These are phyloP conservation scores for Lepeophtheirus salmonis DNA, from an alignment of 1,140 invertebrate genomes.

Conservation along the genomic window DNA sequence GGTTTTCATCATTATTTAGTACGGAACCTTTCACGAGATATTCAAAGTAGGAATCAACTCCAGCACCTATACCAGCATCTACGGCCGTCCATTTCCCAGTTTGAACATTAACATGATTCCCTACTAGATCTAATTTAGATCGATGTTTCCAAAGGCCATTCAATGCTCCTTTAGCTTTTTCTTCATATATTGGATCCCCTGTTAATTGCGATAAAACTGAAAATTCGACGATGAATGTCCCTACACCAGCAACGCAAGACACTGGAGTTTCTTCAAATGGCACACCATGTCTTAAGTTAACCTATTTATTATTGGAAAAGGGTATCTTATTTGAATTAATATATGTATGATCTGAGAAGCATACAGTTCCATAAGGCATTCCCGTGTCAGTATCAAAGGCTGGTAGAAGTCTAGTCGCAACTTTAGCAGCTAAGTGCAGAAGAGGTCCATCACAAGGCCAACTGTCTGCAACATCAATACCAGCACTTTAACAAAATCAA, in stretches of 20 bases:
- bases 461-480: conserved; percentile 61
- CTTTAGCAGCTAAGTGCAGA: conserved; percentile 75
- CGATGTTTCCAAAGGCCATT: conserved; percentile 62
- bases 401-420: conserved; percentile 66
- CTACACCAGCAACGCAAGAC: conserved; percentile 92
- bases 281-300: conserved; percentile 75
- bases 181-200: conserved; percentile 40
- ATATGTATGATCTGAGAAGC: neutral
- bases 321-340: too few species aligned
- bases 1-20: conserved; percentile 49
- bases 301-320: conserved; percentile 29
- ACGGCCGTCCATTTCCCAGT: conserved; percentile 90
- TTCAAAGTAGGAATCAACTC: conserved; percentile 96
- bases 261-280: conserved; percentile 84
- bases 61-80: conserved; percentile 77
- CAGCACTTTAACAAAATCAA: conserved; percentile 38
- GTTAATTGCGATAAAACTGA: conserved; percentile 81
- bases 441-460: conserved; percentile 96
- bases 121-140: conserved; percentile 73
- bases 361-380: conserved; percentile 88
- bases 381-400: conserved; percentile 72
- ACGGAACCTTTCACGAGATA: conserved; percentile 86
- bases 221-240: conserved; percentile 94
- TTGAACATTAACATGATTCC: conserved; percentile 89
- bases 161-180: conserved; percentile 76